These are phyloP conservation scores for Hoplodrina blanda DNA, from an alignment of 2,888 invertebrate species.

Conservation along the genomic window DNA sequence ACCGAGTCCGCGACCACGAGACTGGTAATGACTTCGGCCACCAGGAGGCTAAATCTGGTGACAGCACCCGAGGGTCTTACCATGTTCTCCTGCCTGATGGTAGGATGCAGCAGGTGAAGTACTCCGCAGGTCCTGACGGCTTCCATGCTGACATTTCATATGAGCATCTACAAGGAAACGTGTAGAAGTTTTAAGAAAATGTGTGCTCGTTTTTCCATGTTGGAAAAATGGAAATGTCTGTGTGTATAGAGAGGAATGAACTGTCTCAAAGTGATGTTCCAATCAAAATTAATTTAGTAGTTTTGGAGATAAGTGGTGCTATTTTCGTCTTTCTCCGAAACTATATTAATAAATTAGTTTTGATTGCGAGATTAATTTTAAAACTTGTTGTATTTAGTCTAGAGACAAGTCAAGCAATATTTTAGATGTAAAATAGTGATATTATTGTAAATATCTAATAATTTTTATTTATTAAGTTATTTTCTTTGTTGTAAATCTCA, in stretches of 20 bases:
- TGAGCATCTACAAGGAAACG: constrained; percentile 71
- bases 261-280: constrained; percentile 16
- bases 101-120: constrained; percentile 94
- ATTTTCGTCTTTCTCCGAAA: constrained; percentile 1
- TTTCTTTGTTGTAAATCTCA: constrained; percentile 15
- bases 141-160: constrained; percentile 95
- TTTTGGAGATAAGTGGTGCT: constrained; percentile 16
- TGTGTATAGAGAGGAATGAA: neutral
- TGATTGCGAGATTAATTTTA: neutral
- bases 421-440: constrained; percentile 30
- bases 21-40: constrained; percentile 95
- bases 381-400: constrained; percentile 14
- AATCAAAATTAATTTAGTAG: constrained; percentile 6
- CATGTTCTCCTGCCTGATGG: constrained; percentile 95
- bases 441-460: constrained; percentile 50
- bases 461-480: constrained; percentile 57
- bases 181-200: constrained; percentile 11
- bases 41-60: constrained; percentile 92
- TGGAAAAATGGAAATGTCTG: neutral
- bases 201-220: neutral
- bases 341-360: constrained; percentile 6
- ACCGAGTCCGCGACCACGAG: constrained; percentile 93
- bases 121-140: constrained; percentile 94
- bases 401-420: constrained; percentile 52
- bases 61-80: constrained; percentile 93